phyloP scores from a whole-genome alignment of 2,797 vertebrate species.

The Pseudochaenichthys georgianus region DNA sequence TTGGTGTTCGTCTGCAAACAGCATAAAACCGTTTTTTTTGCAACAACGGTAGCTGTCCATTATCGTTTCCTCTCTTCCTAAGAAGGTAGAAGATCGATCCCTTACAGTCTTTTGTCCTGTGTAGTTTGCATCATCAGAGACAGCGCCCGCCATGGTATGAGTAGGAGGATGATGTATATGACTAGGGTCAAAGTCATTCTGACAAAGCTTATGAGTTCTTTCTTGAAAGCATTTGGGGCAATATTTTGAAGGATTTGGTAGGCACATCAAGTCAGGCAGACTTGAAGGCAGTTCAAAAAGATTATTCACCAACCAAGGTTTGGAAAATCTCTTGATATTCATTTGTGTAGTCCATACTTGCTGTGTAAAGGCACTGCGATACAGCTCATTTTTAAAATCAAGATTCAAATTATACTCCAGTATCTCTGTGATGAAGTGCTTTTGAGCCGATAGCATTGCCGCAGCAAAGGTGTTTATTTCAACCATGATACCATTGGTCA shows the following conservation, averaged over 20 bases:
- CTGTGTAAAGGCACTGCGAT: background rate
- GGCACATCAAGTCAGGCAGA: conserved; percentile 8
- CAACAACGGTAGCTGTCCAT: background rate
- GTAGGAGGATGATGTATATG: background rate
- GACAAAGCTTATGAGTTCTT: background rate
- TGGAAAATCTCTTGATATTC: fast-evolving
- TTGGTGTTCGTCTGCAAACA: background rate
- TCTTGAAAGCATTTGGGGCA: conserved; percentile 45
- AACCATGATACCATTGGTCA: conserved; percentile 53
- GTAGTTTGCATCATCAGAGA: background rate
- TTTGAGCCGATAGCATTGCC: conserved; percentile 5
- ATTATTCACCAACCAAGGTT: fast-evolving
- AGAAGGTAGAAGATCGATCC: background rate
- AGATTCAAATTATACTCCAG: conserved; percentile 36
- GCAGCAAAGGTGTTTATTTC: conserved; percentile 24
- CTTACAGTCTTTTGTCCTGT: background rate
- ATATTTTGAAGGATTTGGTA: background rate
- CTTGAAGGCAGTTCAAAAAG: conserved; percentile 15
- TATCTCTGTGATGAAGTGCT: conserved; percentile 22
- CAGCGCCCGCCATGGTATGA: background rate
- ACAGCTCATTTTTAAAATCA: conserved; percentile 23
- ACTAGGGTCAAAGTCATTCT: background rate
- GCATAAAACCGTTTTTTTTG: conserved; percentile 34
- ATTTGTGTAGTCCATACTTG: background rate
- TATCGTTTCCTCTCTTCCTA: background rate